Percentiles rank a stretch among this genome's conserved stretches.
Evolutionary conservation across 1,140 invertebrate species (phyloP).

Genomic region (Branchinecta lynchi): DNA sequence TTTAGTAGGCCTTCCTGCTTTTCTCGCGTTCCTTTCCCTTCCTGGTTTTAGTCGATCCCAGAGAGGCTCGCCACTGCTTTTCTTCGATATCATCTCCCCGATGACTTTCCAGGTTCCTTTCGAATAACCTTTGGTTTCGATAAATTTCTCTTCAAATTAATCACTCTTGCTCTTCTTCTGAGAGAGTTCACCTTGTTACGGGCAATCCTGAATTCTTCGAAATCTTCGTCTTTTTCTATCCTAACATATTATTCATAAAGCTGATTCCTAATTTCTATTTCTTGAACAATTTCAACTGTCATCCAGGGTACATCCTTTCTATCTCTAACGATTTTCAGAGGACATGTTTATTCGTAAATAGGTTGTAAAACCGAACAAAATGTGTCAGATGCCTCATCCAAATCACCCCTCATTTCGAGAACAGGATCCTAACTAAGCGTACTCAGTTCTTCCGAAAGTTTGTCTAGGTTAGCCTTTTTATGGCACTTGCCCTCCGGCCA

Average conservation of each 20-base stretch:
- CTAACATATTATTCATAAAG: neutral
- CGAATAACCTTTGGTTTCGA: conserved; percentile 1
- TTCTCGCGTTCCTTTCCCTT: no score
- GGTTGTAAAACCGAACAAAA: conserved; percentile 1
- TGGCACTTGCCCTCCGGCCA: no score
- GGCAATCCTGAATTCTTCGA: no score
- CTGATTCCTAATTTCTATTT: conserved; percentile 2
- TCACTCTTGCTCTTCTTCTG: conserved; percentile 5
- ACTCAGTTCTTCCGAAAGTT: conserved; percentile 5
- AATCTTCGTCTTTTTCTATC: no score
- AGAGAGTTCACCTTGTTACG: conserved; percentile 8
- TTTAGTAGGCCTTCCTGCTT: no score
- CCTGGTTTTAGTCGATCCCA: no score
- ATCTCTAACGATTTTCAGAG: conserved; percentile 6
- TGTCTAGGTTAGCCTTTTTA: conserved; percentile 3
- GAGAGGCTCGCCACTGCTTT: no score
- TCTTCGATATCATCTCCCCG: conserved; percentile 8
- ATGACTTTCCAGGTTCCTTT: conserved; percentile 9
- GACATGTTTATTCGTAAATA: conserved; percentile 1
- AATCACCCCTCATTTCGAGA: conserved; percentile 1
- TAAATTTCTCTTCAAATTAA: conserved; percentile 7
- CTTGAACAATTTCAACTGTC: conserved; percentile 9
- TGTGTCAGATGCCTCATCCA: conserved; percentile 9
- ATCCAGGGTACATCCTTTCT: conserved; percentile 1
- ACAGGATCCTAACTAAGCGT: conserved; percentile 8